phyloP scores from a whole-genome alignment of 1,140 invertebrate genomes.

The Drosophila lini region DNA sequence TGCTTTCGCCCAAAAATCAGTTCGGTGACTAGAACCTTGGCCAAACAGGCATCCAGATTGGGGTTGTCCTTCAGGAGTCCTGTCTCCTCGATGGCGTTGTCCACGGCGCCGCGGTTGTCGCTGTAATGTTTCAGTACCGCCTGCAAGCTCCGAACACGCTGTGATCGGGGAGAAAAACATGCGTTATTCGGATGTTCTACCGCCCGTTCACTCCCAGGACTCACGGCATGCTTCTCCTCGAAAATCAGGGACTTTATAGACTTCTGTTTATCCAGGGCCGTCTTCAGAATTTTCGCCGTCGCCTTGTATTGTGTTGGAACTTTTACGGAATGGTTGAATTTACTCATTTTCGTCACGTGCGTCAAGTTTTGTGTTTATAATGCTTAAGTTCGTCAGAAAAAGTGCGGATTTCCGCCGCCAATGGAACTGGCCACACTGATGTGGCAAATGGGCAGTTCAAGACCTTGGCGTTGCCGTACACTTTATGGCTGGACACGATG shows the following conservation, averaged over 20 bases:
- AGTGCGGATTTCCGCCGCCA: not conserved
- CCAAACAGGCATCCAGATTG: conserved; percentile 89
- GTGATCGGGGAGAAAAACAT: conserved; percentile 10
- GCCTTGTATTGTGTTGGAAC: conserved; percentile 91
- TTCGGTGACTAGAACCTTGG: conserved; percentile 91
- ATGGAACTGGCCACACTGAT: not conserved
- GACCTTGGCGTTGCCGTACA: not conserved
- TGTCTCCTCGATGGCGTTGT: conserved; percentile 87
- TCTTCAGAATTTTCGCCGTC: conserved; percentile 86
- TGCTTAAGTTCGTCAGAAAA: not conserved
- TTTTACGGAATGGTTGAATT: conserved; percentile 88
- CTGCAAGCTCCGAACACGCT: conserved; percentile 71
- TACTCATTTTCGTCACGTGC: conserved; percentile 65
- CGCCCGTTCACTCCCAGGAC: conserved; percentile 22
- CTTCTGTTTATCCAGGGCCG: conserved; percentile 88
- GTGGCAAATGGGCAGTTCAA: not conserved
- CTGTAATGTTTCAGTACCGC: conserved; percentile 90
- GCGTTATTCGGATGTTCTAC: not conserved
- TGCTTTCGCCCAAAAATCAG: conserved; percentile 91
- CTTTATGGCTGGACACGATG: no score
- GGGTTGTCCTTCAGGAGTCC: conserved; percentile 88
- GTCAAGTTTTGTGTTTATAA: not conserved
- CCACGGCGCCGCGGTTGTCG: conserved; percentile 87
- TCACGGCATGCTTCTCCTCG: conserved; percentile 88
- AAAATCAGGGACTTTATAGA: conserved; percentile 90